phyloP scores from a whole-genome alignment of 2,797 vertebrate genomes.

The Bothrops alternatus region DNA sequence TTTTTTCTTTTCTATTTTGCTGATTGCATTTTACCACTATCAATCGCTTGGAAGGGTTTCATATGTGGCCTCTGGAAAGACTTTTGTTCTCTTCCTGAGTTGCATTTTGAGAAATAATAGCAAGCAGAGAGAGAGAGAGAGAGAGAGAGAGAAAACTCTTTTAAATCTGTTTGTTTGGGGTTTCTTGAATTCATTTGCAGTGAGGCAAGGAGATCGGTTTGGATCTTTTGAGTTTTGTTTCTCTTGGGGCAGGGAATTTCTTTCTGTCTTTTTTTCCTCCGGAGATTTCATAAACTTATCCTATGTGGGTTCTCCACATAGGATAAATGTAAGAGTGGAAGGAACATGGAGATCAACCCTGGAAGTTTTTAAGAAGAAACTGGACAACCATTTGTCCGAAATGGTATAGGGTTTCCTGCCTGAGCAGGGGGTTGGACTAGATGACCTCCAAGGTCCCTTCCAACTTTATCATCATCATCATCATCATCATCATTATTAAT shows the following conservation, averaged over 20 bases:
- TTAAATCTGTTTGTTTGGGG: not conserved
- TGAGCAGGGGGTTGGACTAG: too few species aligned
- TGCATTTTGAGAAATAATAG: not conserved
- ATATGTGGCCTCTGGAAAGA: not conserved
- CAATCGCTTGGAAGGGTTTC: not conserved
- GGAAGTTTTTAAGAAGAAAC: too few species aligned
- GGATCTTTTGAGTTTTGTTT: not conserved
- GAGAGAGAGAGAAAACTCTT: not conserved
- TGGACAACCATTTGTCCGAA: too few species aligned
- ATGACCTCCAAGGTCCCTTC: too few species aligned
- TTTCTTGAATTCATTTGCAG: not conserved
- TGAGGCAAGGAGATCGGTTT: not conserved
- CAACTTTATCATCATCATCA: too few species aligned
- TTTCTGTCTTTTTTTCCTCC: not conserved
- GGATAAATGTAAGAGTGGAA: not conserved
- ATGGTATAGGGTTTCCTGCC: too few species aligned
- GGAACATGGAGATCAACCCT: not conserved
- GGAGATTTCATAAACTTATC: not conserved
- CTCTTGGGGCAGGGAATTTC: not conserved
- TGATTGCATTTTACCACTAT: not conserved
- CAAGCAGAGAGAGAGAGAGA: not conserved
- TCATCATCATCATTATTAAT: too few species aligned
- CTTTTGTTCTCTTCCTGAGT: not conserved
- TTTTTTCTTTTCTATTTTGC: rapidly evolving
- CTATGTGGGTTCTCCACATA: not conserved